Conservation (phyloP, 2,113 vertebrate genomes). For the Chaetura pelagica region DNA sequence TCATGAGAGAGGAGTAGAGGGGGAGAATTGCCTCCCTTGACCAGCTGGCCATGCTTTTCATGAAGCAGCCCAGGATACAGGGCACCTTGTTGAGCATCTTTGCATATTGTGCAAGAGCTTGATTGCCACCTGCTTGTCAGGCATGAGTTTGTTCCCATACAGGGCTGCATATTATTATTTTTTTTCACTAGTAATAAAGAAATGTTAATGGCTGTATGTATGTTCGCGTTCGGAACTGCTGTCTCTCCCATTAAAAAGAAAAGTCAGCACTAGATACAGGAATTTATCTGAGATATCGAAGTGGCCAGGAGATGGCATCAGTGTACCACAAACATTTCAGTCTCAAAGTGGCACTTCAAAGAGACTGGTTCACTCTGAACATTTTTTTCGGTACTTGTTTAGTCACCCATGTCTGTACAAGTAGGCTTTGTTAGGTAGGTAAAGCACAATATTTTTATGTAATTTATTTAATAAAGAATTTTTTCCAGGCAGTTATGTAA, state of each 20-base stretch:
- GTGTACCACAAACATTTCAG: not conserved
- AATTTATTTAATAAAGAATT: not conserved
- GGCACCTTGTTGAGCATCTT: not conserved
- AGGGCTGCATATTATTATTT: not conserved
- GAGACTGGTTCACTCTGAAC: accelerated
- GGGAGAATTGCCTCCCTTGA: no score
- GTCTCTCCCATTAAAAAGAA: not conserved
- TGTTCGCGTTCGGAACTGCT: not conserved
- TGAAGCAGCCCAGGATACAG: no score
- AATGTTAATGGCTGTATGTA: not conserved
- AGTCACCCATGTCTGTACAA: not conserved
- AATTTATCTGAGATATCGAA: not conserved
- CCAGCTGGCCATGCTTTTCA: no score
- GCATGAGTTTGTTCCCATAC: not conserved
- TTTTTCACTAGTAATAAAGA: not conserved
- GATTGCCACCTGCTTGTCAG: not conserved
- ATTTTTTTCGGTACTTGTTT: not conserved
- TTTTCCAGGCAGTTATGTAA: not conserved
- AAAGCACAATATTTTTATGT: not conserved
- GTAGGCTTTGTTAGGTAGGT: not conserved
- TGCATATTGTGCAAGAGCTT: not conserved
- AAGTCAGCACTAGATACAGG: no score
- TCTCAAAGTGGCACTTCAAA: not conserved
- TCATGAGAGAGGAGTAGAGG: no score
- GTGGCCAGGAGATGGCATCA: slow-evolving; percentile 17